Conservation (phyloP, 2,797 vertebrate genomes). For the Megalops cyprinoides region DNA sequence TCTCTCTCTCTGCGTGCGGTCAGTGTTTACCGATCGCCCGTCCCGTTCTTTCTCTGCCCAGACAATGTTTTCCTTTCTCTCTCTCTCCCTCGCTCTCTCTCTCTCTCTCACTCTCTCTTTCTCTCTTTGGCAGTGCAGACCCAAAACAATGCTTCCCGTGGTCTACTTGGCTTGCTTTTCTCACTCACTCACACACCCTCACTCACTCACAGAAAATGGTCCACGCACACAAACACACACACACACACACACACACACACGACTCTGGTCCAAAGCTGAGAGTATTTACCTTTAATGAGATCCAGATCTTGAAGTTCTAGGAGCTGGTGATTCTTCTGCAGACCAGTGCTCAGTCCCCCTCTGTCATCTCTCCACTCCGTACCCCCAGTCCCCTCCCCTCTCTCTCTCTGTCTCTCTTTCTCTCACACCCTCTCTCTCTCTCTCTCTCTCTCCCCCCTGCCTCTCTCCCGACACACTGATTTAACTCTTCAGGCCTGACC, state of each 20-base stretch:
- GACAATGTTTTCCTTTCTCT: neutral
- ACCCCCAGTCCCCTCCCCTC: neutral
- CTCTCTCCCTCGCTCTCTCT: neutral
- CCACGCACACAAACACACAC: neutral
- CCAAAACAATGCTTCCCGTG: too few species aligned
- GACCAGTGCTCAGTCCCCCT: conserved; percentile 61
- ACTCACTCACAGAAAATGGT: neutral
- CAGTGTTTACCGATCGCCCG: neutral
- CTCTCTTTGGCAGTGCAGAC: too few species aligned
- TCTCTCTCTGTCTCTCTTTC: conserved; percentile 35
- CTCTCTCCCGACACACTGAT: neutral
- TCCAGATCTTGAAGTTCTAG: conserved; percentile 50
- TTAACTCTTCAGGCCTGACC: neutral
- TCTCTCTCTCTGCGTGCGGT: neutral
- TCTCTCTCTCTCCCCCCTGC: neutral
- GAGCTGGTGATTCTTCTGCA: conserved; percentile 44
- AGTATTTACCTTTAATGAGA: conserved; percentile 58
- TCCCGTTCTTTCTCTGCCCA: neutral
- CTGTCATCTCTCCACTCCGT: neutral
- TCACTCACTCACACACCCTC: too few species aligned
- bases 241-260: conserved; percentile 22
- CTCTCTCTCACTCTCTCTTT: neutral
- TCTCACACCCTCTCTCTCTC: neutral
- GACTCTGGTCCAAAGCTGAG: neutral
- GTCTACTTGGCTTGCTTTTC: neutral